Conservation (phyloP, 2,797 vertebrate genomes). For the Cyclopterus lumpus region DNA sequence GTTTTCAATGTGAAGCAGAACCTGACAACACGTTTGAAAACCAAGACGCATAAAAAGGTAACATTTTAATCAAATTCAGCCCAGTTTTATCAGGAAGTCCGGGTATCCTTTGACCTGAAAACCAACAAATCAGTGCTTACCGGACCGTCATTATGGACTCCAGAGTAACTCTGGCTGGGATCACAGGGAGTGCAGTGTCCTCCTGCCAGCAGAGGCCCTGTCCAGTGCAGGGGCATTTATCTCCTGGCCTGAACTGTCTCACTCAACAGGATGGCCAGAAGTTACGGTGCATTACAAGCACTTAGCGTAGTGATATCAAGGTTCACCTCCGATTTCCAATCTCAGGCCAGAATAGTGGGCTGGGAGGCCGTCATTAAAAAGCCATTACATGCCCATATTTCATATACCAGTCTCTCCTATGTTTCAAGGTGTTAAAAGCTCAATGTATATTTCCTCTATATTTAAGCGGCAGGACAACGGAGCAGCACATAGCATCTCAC, state of each 20-base stretch:
- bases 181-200: slow-evolving; percentile 74
- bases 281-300: slow-evolving; percentile 89
- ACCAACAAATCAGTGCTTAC: slow-evolving; percentile 26
- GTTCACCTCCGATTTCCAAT: slow-evolving; percentile 90
- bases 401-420: slow-evolving; percentile 86
- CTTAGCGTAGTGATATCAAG: slow-evolving; percentile 89
- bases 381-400: slow-evolving; percentile 90
- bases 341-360: slow-evolving; percentile 86
- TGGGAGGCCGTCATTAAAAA: slow-evolving; percentile 89
- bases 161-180: slow-evolving; percentile 59
- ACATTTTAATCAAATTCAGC: not conserved
- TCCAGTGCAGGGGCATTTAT: slow-evolving; percentile 80
- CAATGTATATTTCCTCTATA: slow-evolving; percentile 89
- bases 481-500: slow-evolving; percentile 84
- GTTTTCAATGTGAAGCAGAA: not conserved
- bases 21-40: not conserved
- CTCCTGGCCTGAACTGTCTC: slow-evolving; percentile 85
- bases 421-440: slow-evolving; percentile 91
- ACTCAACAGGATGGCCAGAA: slow-evolving; percentile 85
- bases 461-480: slow-evolving; percentile 85
- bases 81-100: not conserved
- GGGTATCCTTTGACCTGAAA: slow-evolving; percentile 15
- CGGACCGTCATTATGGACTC: slow-evolving; percentile 37
- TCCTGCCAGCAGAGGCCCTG: slow-evolving; percentile 72
- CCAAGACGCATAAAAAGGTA: not conserved